Evolutionary conservation across 1,140 invertebrate genomes (phyloP), one percentile per base, ranked within the genome.

Genomic region (Drosophila rhopaloa): DNA sequence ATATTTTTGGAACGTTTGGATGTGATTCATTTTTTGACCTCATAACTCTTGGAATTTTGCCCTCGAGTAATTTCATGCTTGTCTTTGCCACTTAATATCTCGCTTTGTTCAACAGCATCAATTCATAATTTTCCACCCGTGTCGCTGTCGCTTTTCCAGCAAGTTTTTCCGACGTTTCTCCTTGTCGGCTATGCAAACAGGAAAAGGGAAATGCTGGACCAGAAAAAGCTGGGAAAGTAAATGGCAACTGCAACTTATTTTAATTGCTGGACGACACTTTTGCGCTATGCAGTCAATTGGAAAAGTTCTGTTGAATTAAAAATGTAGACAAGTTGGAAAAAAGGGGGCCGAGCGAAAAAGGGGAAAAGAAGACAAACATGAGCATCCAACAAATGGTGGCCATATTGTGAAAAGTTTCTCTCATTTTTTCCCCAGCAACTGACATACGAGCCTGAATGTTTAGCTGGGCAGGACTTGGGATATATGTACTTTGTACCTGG

Each of bases 231-330:
- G 46, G 55, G 47, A 68, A 82, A 84, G 76, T 67, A 84, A 79
- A 84, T 82, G 76, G 66, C 81, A 79, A 84, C 81, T 76, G 81
- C 76, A 83, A 83, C 80, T 83, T 83, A 83, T 83, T 83, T 83
- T 83, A 83, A 83, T 83, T 83, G 80, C 80, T 76, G 80, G 80
- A 83, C 80, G 80, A 83, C 80, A 83, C 80, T 83, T 83, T 83
- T 83, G 48, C 76, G 80, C 80, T 76, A 71, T 83, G 80, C 80
- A 83, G 80, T 83, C 80, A 79, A 83, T 83, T 83, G 80, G 75
- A 83, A 83, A 83, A 83, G 80, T 83, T 83, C 80, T 83, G 62
- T 76, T 79, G 80, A 83, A 83, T 76, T 83, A 78, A 81, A 82
- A 78, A 63, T 66, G 65, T 58, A 78, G 58, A 65, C 75, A 59